phyloP scores from a whole-genome alignment of 2,888 invertebrate genomes.

The Noctua janthina region DNA sequence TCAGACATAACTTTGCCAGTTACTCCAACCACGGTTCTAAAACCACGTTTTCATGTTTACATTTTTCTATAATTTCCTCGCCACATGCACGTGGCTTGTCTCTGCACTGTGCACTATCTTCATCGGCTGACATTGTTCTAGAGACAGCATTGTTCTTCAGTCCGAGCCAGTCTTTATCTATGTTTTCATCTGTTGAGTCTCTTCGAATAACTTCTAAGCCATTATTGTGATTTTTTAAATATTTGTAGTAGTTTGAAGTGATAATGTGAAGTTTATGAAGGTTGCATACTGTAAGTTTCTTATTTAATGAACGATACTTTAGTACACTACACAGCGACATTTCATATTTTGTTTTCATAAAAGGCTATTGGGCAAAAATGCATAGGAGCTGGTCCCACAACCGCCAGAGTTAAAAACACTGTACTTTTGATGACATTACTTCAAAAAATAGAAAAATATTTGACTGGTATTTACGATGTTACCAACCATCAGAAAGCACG shows the following conservation, averaged over 20 bases:
- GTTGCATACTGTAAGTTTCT: background rate
- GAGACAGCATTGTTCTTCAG: conserved; percentile 42
- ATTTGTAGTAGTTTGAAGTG: background rate
- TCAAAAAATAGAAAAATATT: no score
- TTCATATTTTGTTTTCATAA: no score
- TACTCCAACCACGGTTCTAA: background rate
- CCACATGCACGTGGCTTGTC: background rate
- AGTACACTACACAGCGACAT: no score
- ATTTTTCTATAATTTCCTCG: conserved; percentile 2
- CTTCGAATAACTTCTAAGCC: conserved; percentile 13
- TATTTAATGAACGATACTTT: no score
- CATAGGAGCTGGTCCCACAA: no score
- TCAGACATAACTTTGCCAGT: background rate
- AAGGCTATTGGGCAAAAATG: no score
- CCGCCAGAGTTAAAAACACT: no score
- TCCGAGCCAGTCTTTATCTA: conserved; percentile 25
- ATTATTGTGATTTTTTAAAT: background rate
- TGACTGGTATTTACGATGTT: background rate
- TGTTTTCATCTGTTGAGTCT: conserved; percentile 37
- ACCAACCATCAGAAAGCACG: no score
- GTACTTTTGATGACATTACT: no score
- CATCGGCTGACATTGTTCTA: conserved; percentile 49
- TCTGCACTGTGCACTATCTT: conserved; percentile 33
- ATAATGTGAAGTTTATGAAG: background rate
- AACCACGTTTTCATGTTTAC: background rate